These are phyloP conservation scores for Datnioides undecimradiatus DNA, from an alignment of 2,113 vertebrate genomes.

Conservation along the genomic window DNA sequence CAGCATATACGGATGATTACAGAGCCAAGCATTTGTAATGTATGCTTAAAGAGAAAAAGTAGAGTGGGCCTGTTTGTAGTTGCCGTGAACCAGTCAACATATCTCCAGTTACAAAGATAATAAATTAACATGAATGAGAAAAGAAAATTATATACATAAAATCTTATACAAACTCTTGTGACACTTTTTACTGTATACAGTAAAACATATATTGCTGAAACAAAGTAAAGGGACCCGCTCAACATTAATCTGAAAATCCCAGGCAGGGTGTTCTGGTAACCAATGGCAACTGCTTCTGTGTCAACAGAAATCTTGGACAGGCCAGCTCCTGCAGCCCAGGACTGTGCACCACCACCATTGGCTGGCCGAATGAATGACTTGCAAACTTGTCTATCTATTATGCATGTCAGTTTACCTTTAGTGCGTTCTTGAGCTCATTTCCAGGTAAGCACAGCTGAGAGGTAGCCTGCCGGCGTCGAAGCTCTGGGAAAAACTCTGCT, in stretches of 20 bases:
- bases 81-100: background rate
- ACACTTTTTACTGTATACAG: background rate
- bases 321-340: conserved; percentile 52
- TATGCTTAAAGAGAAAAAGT: background rate
- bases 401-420: conserved; percentile 78
- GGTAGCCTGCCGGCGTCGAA: conserved; percentile 14
- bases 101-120: background rate
- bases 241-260: conserved; percentile 57
- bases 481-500: conserved; percentile 6
- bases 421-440: conserved; percentile 74
- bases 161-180: background rate
- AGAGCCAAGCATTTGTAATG: background rate
- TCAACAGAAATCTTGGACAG: conserved; percentile 80
- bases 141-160: conserved; percentile 12
- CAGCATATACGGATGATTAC: background rate
- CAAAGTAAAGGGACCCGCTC: conserved; percentile 53
- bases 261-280: conserved; percentile 60
- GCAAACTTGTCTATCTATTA: conserved; percentile 79
- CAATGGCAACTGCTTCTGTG: conserved; percentile 81
- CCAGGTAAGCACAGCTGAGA: conserved; percentile 71
- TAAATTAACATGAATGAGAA: background rate
- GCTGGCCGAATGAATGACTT: conserved; percentile 75
- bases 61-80: background rate
- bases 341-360: conserved; percentile 63
- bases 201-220: no score